phyloP scores from a whole-genome alignment of 2,797 vertebrate species.

The Gallinago stenura region DNA sequence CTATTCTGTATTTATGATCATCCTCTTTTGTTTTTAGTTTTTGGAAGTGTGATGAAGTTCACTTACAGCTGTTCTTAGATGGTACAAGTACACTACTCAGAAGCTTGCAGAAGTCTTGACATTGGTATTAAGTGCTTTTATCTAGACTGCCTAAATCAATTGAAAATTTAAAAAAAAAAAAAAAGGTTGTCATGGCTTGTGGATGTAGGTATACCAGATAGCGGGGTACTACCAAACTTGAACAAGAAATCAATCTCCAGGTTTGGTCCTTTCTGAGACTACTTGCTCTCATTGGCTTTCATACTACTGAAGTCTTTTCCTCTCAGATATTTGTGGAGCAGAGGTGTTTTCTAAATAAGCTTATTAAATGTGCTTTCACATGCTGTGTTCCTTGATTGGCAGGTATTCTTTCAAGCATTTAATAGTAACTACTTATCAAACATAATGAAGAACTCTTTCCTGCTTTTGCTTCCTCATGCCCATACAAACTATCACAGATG shows the following conservation, averaged over 20 bases:
- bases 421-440: not conserved
- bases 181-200: not conserved
- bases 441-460: not conserved
- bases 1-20: not conserved
- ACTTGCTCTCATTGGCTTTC: not conserved
- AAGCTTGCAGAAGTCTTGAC: not conserved
- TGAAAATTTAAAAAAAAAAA: not conserved
- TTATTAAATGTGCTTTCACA: not conserved
- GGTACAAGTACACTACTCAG: not conserved
- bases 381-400: not conserved
- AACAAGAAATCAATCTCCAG: not conserved
- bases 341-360: not conserved
- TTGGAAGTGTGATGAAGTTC: not conserved
- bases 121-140: not conserved
- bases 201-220: not conserved
- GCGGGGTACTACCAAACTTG: not conserved
- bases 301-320: not conserved
- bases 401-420: not conserved
- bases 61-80: not conserved
- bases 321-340: not conserved
- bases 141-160: not conserved
- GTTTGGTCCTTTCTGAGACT: not conserved
- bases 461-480: not conserved
- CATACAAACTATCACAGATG: not conserved
- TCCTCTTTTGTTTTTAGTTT: not conserved